phyloP scores from a whole-genome alignment of 1,140 invertebrate species.

The Atta texana region DNA sequence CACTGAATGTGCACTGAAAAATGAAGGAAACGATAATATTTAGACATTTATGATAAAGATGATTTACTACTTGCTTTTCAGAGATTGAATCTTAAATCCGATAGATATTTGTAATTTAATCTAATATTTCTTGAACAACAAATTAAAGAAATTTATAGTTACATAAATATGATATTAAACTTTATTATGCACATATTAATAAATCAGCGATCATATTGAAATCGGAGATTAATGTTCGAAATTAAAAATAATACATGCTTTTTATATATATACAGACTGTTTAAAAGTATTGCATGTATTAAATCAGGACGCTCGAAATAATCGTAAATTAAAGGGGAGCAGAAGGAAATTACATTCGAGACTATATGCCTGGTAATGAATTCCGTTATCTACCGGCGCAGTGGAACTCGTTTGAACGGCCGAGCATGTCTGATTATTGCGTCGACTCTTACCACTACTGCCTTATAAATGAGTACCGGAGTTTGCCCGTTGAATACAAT shows the following conservation, averaged over 20 bases:
- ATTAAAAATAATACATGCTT: slow-evolving; percentile 26
- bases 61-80: background rate
- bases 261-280: slow-evolving; percentile 9
- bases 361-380: slow-evolving; percentile 52
- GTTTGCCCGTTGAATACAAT: slow-evolving; percentile 54
- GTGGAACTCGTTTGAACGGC: slow-evolving; percentile 55
- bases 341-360: slow-evolving; percentile 51
- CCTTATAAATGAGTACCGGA: slow-evolving; percentile 56
- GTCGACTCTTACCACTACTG: slow-evolving; percentile 52
- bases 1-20: background rate
- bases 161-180: slow-evolving; percentile 14
- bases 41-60: background rate
- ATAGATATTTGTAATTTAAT: background rate
- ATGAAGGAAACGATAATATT: background rate
- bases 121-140: background rate
- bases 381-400: slow-evolving; percentile 55
- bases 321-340: slow-evolving; percentile 54
- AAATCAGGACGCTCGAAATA: slow-evolving; percentile 54
- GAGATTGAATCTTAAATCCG: background rate
- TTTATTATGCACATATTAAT: slow-evolving; percentile 2
- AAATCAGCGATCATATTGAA: slow-evolving; percentile 12
- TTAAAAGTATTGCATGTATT: slow-evolving; percentile 35
- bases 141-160: background rate
- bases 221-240: slow-evolving; percentile 13
- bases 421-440: slow-evolving; percentile 62